phyloP scores from a whole-genome alignment of 2,888 invertebrate genomes.

The Malachius bipustulatus region DNA sequence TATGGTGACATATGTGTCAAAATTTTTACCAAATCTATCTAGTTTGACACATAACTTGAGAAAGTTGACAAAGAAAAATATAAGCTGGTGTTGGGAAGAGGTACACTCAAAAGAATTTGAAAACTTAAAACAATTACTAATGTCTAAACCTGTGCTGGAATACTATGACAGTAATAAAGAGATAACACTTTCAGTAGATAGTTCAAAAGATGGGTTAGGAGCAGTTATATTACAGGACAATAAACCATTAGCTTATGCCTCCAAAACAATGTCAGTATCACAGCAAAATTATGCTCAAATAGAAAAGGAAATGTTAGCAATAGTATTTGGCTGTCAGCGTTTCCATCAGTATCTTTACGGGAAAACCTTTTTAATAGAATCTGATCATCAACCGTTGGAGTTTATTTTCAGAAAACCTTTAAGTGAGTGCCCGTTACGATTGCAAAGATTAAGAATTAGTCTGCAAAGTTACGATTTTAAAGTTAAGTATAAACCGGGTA shows the following conservation, averaged over 20 bases:
- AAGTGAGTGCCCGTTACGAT: constrained; percentile 3
- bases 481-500: constrained; percentile 7
- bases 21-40: constrained; percentile 7
- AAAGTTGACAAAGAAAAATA: constrained; percentile 9
- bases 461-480: constrained; percentile 7
- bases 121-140: constrained; percentile 13
- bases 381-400: constrained; percentile 5
- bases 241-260: constrained; percentile 20
- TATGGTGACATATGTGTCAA: constrained; percentile 6
- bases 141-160: constrained; percentile 9
- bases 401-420: constrained; percentile 6
- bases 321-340: constrained; percentile 6
- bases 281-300: constrained; percentile 7
- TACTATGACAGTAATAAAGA: constrained; percentile 14
- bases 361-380: constrained; percentile 6
- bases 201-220: constrained; percentile 18
- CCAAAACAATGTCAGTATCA: constrained; percentile 8
- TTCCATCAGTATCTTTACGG: constrained; percentile 10
- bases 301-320: constrained; percentile 9
- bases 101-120: constrained; percentile 12
- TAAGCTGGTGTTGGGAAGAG: constrained; percentile 10
- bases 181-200: constrained; percentile 16
- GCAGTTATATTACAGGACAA: constrained; percentile 18
- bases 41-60: constrained; percentile 4
- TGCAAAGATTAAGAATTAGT: constrained; percentile 8